phyloP scores from a whole-genome alignment of 2,888 invertebrate genomes.

The Parascotia fuliginaria region DNA sequence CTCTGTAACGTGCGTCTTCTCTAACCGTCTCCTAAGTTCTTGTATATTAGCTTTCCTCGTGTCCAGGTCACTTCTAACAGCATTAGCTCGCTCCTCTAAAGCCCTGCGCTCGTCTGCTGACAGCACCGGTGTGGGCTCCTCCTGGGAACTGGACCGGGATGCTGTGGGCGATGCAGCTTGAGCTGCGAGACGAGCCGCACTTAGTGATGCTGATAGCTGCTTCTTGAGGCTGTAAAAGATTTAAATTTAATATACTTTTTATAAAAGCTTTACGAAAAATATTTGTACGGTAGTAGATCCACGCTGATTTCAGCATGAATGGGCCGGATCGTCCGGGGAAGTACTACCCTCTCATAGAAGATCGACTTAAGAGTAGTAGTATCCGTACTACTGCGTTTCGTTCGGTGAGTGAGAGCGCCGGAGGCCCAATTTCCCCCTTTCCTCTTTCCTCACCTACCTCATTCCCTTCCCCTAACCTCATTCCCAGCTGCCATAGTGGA shows the following conservation, averaged over 20 bases:
- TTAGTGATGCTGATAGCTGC: slow-evolving; percentile 87
- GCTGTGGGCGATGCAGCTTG: slow-evolving; percentile 67
- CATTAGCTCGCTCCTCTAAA: slow-evolving; percentile 81
- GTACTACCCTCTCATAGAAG: too few relatives aligned
- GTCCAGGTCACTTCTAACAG: slow-evolving; percentile 89
- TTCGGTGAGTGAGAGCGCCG: too few relatives aligned
- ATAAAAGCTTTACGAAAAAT: not conserved
- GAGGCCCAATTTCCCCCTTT: too few relatives aligned
- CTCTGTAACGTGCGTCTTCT: slow-evolving; percentile 95
- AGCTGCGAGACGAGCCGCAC: slow-evolving; percentile 77
- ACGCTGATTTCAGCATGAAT: too few relatives aligned
- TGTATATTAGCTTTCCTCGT: slow-evolving; percentile 92
- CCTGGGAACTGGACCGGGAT: slow-evolving; percentile 52
- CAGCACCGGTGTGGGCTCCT: slow-evolving; percentile 70
- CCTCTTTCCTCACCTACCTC: too few relatives aligned
- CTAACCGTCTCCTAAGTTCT: slow-evolving; percentile 92
- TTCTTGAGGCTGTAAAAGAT: slow-evolving; percentile 84
- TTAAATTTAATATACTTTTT: not conserved
- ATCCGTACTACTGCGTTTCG: too few relatives aligned
- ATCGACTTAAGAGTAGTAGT: too few relatives aligned
- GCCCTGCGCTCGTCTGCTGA: slow-evolving; percentile 83
- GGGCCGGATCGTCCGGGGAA: too few relatives aligned
- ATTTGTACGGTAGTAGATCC: too few relatives aligned
- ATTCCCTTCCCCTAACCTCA: too few relatives aligned
- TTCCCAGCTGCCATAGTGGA: too few relatives aligned